phyloP scores from a whole-genome alignment of 2,113 vertebrate genomes.

The Xiphorhynchus elegans region DNA sequence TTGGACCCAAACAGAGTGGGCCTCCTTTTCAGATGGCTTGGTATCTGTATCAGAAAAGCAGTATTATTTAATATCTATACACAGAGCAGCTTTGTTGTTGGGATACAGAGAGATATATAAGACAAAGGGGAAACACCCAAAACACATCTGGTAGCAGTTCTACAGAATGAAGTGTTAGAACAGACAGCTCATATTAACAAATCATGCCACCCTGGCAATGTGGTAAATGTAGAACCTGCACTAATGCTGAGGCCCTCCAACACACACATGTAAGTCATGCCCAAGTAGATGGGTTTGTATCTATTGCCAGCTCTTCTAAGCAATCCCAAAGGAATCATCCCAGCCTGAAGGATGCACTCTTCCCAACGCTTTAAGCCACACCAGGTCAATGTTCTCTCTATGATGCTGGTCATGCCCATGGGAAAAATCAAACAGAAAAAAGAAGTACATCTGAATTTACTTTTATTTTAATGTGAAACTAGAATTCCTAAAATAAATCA shows the following conservation, averaged over 20 bases:
- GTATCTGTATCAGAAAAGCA: not conserved
- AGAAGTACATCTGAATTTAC: not conserved
- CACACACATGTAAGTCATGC: fast-evolving
- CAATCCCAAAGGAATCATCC: not conserved
- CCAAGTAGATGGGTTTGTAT: not conserved
- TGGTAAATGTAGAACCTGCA: not conserved
- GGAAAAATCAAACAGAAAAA: not conserved
- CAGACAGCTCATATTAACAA: not conserved
- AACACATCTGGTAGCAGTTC: not conserved
- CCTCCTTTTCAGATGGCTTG: not conserved
- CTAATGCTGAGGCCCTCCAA: not conserved
- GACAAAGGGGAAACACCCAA: not conserved
- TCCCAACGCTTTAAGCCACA: not conserved
- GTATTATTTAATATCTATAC: not conserved
- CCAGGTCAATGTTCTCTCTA: not conserved
- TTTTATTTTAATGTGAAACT: not conserved
- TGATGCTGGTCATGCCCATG: not conserved
- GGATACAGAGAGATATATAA: not conserved
- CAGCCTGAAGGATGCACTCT: not conserved
- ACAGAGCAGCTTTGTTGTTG: not conserved
- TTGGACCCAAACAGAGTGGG: not conserved
- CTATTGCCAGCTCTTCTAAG: not conserved
- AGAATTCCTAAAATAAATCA: not conserved
- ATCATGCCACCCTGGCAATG: not conserved
- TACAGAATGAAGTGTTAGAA: not conserved